These are phyloP conservation scores for Maniola jurtina DNA, from an alignment of 1,140 invertebrate genomes.

Conservation along the genomic window DNA sequence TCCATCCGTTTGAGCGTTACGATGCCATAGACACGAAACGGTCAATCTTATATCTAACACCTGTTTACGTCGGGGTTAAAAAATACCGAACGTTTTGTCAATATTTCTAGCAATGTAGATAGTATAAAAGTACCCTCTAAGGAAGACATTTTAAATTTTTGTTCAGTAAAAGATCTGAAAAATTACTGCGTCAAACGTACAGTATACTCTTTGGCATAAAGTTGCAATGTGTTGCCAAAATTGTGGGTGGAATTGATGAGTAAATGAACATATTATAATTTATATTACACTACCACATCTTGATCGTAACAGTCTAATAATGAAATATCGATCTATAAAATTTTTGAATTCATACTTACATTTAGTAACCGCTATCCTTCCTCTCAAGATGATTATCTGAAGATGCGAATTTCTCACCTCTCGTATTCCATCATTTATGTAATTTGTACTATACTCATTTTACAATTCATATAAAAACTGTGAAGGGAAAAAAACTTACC, in stretches of 20 bases:
- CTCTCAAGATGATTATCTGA: conserved; percentile 20
- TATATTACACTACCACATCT: conserved; percentile 41
- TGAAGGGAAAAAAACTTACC: conserved; percentile 21
- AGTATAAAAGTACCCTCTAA: neutral
- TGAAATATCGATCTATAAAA: conserved; percentile 26
- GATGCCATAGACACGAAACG: too few relatives aligned
- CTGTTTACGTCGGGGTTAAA: too few relatives aligned
- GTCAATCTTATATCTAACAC: too few relatives aligned
- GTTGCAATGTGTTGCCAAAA: conserved; percentile 39
- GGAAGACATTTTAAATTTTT: neutral
- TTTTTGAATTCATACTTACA: conserved; percentile 31
- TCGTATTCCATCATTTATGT: conserved; percentile 27
- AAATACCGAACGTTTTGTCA: too few relatives aligned
- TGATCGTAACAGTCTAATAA: conserved; percentile 54
- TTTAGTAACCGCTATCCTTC: conserved; percentile 35
- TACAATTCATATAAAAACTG: conserved; percentile 23
- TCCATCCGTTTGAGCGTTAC: too few relatives aligned
- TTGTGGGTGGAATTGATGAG: conserved; percentile 40
- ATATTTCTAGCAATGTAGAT: neutral
- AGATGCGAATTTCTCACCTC: conserved; percentile 28
- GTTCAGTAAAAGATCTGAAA: neutral
- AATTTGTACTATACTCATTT: conserved; percentile 39
- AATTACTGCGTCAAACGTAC: neutral
- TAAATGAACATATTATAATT: conserved; percentile 40
- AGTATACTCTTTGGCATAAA: conserved; percentile 6